These are phyloP conservation scores for Morpho helenor DNA, from an alignment of 2,888 invertebrate species.

Conservation along the genomic window DNA sequence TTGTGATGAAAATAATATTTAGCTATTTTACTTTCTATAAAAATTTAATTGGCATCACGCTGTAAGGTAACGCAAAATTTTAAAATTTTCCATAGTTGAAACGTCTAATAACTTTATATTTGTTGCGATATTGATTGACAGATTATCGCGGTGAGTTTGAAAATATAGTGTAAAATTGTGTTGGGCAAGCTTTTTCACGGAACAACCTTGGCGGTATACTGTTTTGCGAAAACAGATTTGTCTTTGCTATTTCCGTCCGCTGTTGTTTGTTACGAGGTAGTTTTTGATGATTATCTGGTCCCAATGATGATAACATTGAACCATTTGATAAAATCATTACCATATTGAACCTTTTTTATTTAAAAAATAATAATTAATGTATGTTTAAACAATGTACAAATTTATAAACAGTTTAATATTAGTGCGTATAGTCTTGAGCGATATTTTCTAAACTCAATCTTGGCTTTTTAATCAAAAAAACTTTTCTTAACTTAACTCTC, in stretches of 20 bases:
- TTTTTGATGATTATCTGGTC: no score
- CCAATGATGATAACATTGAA: no score
- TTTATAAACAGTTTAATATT: no score
- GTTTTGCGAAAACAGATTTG: not conserved
- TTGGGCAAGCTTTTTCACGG: not conserved
- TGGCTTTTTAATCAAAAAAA: no score
- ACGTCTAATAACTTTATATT: not conserved
- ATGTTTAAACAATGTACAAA: no score
- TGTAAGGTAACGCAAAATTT: not conserved
- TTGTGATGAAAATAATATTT: not conserved
- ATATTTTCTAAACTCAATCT: no score
- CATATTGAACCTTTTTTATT: no score
- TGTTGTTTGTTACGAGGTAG: no score
- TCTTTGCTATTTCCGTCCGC: not conserved
- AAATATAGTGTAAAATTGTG: conserved; percentile 2
- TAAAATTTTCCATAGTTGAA: conserved; percentile 1
- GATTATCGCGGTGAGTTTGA: conserved; percentile 5
- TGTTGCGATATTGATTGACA: conserved; percentile 7
- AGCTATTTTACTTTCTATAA: not conserved
- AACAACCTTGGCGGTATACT: conserved; percentile 1
- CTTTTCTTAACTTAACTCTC: no score
- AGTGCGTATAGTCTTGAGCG: no score
- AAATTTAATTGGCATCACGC: not conserved
- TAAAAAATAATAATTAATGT: no score
- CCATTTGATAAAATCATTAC: no score